Evolutionary conservation across 2,888 invertebrate genomes (phyloP).

Genomic region (Limenitis arthemis): DNA sequence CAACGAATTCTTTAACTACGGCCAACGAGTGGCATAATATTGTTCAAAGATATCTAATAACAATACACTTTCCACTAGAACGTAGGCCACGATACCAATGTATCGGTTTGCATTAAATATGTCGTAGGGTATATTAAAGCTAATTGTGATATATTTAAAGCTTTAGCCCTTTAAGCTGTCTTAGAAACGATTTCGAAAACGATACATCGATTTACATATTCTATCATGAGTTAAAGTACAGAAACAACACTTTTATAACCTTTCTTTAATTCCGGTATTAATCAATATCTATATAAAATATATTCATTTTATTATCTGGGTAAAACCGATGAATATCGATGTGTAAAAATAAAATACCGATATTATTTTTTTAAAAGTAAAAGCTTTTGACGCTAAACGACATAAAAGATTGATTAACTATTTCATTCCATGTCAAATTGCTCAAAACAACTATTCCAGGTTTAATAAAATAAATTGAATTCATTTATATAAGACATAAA

Average conservation of each 20-base stretch:
- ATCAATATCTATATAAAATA: no score
- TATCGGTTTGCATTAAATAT: constrained; percentile 36
- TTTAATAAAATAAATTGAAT: no score
- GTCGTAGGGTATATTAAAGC: constrained; percentile 37
- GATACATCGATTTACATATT: background rate
- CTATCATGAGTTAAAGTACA: background rate
- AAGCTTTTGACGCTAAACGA: no score
- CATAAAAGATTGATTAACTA: no score
- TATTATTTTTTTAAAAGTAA: no score
- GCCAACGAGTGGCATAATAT: constrained; percentile 51
- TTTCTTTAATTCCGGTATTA: no score
- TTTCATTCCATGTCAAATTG: no score
- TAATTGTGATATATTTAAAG: constrained; percentile 47
- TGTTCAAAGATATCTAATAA: constrained; percentile 44
- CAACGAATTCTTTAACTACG: constrained; percentile 60
- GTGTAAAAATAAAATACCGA: no score
- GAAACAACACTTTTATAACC: constrained; percentile 2
- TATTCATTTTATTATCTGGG: no score
- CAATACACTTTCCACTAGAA: constrained; percentile 49
- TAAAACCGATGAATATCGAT: no score
- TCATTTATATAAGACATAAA: no score
- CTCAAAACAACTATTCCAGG: no score
- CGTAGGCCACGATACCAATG: constrained; percentile 39
- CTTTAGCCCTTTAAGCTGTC: constrained; percentile 40
- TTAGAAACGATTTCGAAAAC: constrained; percentile 20